Conservation (phyloP, 2,113 vertebrate genomes). For the Sisor rabdophorus region DNA sequence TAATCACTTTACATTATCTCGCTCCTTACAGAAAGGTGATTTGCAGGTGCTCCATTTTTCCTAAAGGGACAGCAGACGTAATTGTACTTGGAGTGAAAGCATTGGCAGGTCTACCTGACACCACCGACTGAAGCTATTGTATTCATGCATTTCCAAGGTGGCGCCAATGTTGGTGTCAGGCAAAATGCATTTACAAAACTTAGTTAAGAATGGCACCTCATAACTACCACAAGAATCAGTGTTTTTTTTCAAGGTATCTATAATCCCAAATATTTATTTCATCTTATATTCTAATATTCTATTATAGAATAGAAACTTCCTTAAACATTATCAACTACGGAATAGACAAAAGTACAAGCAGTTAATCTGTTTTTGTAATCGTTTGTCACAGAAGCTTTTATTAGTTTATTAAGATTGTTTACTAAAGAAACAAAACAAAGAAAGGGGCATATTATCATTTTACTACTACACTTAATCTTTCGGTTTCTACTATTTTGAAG, state of each 20-base stretch:
- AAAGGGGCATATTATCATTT: neutral
- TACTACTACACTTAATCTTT: neutral
- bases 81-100: neutral
- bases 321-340: no score
- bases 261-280: no score
- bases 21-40: neutral
- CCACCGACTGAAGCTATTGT: neutral
- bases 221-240: neutral
- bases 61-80: neutral
- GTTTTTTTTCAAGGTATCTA: neutral
- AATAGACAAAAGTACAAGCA: neutral
- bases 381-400: neutral
- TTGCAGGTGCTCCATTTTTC: neutral
- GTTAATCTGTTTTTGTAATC: neutral
- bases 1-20: neutral
- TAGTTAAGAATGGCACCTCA: neutral
- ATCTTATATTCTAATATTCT: no score
- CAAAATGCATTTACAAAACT: neutral
- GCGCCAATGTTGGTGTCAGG: neutral
- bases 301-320: no score
- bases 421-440: neutral
- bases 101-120: neutral
- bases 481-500: neutral
- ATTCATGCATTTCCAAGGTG: neutral
- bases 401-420: neutral